Evolutionary conservation across 2,113 vertebrate genomes (phyloP), one percentile per base, ranked within the genome.

Genomic region (Pionites leucogaster): DNA sequence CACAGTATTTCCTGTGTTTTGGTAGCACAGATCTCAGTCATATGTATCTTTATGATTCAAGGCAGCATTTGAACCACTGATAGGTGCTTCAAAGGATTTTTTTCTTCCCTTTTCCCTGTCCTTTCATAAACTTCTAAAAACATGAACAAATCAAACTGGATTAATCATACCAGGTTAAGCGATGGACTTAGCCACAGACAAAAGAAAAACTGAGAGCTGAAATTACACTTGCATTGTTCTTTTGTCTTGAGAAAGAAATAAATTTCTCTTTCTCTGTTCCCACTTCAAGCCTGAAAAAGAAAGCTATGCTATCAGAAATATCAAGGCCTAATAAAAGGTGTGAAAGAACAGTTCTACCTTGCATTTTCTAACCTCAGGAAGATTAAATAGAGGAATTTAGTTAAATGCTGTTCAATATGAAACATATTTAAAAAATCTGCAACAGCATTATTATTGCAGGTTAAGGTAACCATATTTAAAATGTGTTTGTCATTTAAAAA

Each of bases 111-210:
- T 75, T 86, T 11, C 42, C 27, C 60, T 35, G 16, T 82, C 55
- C 63, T 92, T 96, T 95, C 69, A 90, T 46, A 65, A 82, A 65
- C 23, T 78, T 87, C 60, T 86, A 41, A 89, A 90, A 94, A 74
- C 46, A 63, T 14, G 31, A 90, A 59, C 42, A 69, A 86, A 86
- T 92, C 65, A 83, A 91, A 82, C 19, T 2, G 2, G 70, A 70
- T 92, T 88, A 92, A 93, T 87, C 35, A 68, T 35, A 72, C 35
- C 72, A 82, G 85, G 92, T 86, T 94, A 95, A 92, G 80, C 82
- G 71, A 89, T 35, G 47, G 79, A 92, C 25, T 74, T 90, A 72
- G 79, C 75, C 42, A 71, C 1, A 91, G 42, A 93, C 75, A 92
- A 86, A 93, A 90, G 80, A 88, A 95, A 87, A 95, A 55, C 27